Evolutionary conservation across 2,888 invertebrate genomes (phyloP), one percentile per base, ranked within the genome.

Genomic region (Sipha maydis): DNA sequence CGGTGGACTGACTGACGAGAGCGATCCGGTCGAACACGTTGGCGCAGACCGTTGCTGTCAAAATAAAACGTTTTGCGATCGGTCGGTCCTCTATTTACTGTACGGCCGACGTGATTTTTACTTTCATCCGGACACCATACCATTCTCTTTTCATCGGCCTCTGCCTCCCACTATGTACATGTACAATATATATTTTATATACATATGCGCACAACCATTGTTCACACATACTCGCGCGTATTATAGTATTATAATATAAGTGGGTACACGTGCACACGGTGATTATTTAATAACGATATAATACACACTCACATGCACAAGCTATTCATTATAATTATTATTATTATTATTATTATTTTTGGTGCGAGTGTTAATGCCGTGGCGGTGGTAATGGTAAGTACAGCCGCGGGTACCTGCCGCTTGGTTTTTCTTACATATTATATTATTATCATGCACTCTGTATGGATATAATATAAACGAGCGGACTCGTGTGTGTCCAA

Each of bases 81-180:
- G 41, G 41, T 28, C 38, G 34, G 86, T 38, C 41, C 1, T 14
- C 48, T 48, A 48, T 75, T 76, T 48, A 38, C 75, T 48, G 21
- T 38, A 11, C 75, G 61, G 25, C 21, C 78, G 21, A n/a, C 77
- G 14, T 25, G 34, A 25, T 21, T 34, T 80, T 86, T 75, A 82
- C 80, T 88, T 75, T 82, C 80, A 75, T 75, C 75, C 61, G 73
- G 69, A 71, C 67, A 25, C 61, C 41, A n/a, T 19, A 69, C 79
- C 85, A 69, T 85, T 85, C 85, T 71, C 85, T 85, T 84, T 85
- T 79, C 71, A 71, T n/a, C 67, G 9, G 54, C 85, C 85, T 85
- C 85, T 28, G 71, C 56, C 85, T 38, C 34, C 21, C 56, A 69
- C 71, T 28, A 41, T 8, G 11, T 11, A 9, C n/a, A n/a, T n/a